Conservation (phyloP, 2,888 invertebrate genomes). For the Scaptomyza parva region DNA sequence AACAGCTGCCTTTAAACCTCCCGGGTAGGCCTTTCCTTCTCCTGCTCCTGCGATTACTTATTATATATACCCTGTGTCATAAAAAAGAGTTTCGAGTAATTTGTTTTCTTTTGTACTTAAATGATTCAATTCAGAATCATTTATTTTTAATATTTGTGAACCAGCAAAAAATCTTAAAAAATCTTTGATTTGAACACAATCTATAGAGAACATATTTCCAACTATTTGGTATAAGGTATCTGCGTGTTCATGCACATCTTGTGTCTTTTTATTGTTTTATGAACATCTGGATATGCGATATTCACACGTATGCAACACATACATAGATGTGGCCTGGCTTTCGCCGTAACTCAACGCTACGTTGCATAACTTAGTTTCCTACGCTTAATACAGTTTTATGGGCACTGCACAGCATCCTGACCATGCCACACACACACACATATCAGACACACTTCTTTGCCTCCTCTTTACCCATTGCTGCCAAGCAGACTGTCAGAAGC, state of each 20-base stretch:
- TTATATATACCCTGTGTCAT: conserved; percentile 44
- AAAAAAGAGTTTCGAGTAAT: neutral
- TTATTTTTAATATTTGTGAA: too few species aligned
- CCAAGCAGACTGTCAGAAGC: conserved; percentile 34
- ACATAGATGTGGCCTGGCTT: conserved; percentile 39
- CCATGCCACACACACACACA: conserved; percentile 1
- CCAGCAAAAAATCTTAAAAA: too few species aligned
- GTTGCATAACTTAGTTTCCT: conserved; percentile 77
- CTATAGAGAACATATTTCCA: too few species aligned
- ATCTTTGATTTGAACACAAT: too few species aligned
- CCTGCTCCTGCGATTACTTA: conserved; percentile 12
- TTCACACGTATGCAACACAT: conserved; percentile 49
- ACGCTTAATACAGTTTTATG: conserved; percentile 77
- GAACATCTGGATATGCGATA: conserved; percentile 37
- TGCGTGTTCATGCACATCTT: neutral
- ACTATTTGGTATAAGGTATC: conserved; percentile 12
- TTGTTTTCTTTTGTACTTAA: too few species aligned
- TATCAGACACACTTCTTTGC: neutral
- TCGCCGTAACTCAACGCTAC: conserved; percentile 65
- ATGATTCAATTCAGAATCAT: too few species aligned
- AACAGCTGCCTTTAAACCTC: neutral
- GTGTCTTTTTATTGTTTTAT: conserved; percentile 32
- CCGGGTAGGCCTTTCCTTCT: conserved; percentile 2
- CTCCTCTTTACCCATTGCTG: neutral
- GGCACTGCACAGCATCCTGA: conserved; percentile 50